These are phyloP conservation scores for Ethmia dodecea DNA, from an alignment of 2,888 invertebrate species.

Conservation along the genomic window DNA sequence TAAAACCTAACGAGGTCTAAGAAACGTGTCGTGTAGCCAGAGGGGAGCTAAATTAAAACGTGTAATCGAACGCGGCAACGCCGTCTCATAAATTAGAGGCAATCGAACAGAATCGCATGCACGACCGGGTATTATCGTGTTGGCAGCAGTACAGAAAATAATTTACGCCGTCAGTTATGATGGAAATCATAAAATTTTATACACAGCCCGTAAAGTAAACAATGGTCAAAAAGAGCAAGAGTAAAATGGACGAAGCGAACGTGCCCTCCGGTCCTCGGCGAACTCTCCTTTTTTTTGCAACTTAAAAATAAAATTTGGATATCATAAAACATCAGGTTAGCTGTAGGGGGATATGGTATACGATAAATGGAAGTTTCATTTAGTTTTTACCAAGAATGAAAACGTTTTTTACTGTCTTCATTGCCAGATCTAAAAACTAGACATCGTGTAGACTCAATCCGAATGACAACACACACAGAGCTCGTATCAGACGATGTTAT, in stretches of 20 bases:
- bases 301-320: conserved; percentile 39
- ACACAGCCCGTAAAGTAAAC: conserved; percentile 69
- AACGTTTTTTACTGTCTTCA: too few relatives aligned
- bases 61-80: conserved; percentile 33
- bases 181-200: conserved; percentile 70
- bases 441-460: too few relatives aligned
- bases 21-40: conserved; percentile 16
- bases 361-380: too few relatives aligned
- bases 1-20: conserved; percentile 4
- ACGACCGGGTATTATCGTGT: conserved; percentile 54
- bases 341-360: too few relatives aligned
- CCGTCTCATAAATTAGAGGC: conserved; percentile 48
- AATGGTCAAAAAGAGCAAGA: conserved; percentile 64
- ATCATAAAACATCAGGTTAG: conserved; percentile 4
- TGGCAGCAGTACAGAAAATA: conserved; percentile 67
- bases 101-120: conserved; percentile 45
- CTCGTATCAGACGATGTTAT: conserved; percentile 26
- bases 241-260: conserved; percentile 42
- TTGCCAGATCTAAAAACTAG: too few relatives aligned
- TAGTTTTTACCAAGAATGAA: too few relatives aligned
- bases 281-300: conserved; percentile 35
- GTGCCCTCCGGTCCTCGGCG: conserved; percentile 44
- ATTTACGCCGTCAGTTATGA: conserved; percentile 49
- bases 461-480: too few relatives aligned
- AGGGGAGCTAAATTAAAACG: conserved; percentile 24